Evolutionary conservation across 64 coral and sea anemone species (phyloP), one percentile per base, ranked within the genome.

Genomic region (Anthopleura sola): DNA sequence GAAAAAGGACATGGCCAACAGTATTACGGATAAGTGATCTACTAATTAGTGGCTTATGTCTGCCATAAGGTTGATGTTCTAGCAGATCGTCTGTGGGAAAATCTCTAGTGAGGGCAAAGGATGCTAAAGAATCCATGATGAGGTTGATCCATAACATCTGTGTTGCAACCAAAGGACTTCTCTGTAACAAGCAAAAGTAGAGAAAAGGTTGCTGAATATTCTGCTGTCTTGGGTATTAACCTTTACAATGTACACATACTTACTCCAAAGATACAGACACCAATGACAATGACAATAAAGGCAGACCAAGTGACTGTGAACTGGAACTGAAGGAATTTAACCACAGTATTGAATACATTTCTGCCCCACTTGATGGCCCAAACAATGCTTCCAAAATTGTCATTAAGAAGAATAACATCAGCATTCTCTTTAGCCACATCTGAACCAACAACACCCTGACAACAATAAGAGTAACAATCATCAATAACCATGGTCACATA

Each of bases 81-180:
- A 99, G 75, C 24, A 99, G 85, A 50, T 95, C 93, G 81, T 99
- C 97, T 60, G 90, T 91, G 38, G 97, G 97, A 55, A 64, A 80
- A 60, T 99, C 93, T 81, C 93, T 92, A 20, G 97, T 92, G 46
- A 99, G 85, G 18, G 97, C 93, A 66, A 99, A 90, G 34, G 93
- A 99, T 19, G 97, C 97, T 24, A 99, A 80, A 32, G 97, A 95
- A 68, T 99, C 97, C 97, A 99, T 99, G 23, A 99, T 99, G 11
- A 99, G 81, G 51, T 99, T 99, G 20, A 99, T 87, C 97, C 97
- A 99, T 23, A 99, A 84, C 81, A 99, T 68, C 84, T 99, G 97
- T 32, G 93, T 95, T 2, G 97, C 97, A 24, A 88, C 89, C 12
- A 99, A 87, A 47, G 97, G 97, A 79, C 97, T 99, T 34, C 93